Evolutionary conservation across 2,888 invertebrate genomes (phyloP), one percentile per base, ranked within the genome.

Genomic region (Gastracanthus pulcherrimus): DNA sequence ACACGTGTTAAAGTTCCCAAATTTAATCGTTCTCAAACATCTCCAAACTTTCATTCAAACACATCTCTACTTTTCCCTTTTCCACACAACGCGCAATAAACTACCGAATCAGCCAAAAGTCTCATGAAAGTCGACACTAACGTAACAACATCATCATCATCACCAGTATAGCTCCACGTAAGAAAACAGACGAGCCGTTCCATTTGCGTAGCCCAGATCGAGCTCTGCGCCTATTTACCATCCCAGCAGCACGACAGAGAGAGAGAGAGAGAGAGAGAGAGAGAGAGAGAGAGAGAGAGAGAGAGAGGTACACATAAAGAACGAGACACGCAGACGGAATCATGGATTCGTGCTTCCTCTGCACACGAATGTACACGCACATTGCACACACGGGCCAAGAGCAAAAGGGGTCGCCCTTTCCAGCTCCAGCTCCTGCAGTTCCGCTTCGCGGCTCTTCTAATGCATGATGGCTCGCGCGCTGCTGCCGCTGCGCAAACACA

Each of bases 401-500:
- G 31, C 3, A 74, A 74, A 74, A 74, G 72, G 72, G 72, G 58
- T 74, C 45, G 13, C 31, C 11, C 26, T 36, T 62, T 62, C 13
- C 38, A n/a, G n/a, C n/a, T n/a, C n/a, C n/a, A n/a, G n/a, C n/a
- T 9, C 9, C 13, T 9, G 16, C 11, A 55, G 55, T 55, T 55
- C 55, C 55, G 26, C 55, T 55, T 55, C 23, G 26, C 55, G 55
- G 26, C 55, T 9, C n/a, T 19, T 48, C 55, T 55, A 55, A 55
- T 55, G 55, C 55, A 55, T 55, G n/a, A n/a, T n/a, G n/a, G n/a
- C n/a, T n/a, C n/a, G n/a, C n/a, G n/a, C 51, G 23, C 31, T n/a
- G n/a, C n/a, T n/a, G 34, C 62, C 11, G 31, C 34, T 62, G 69
- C n/a, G 48, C 69, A 48, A 45, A 48, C 45, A 48, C 69, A 48